These are phyloP conservation scores for Narcine bancroftii DNA, from an alignment of 2,113 vertebrate species.

Conservation along the genomic window DNA sequence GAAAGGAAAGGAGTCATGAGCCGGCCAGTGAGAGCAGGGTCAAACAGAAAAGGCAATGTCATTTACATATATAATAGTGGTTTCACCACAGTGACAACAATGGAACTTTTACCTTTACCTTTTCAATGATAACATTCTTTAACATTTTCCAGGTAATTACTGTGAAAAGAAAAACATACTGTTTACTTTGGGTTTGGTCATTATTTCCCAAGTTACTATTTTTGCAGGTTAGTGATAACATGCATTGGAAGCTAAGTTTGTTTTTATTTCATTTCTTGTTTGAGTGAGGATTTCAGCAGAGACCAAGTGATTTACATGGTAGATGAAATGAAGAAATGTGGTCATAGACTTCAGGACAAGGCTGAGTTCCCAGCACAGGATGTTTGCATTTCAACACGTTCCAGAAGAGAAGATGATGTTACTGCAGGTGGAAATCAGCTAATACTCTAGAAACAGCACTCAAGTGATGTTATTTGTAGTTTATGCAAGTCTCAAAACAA, in stretches of 20 bases:
- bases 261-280: background rate
- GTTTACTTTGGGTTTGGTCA: background rate
- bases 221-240: background rate
- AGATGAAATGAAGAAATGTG: background rate
- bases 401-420: slow-evolving; percentile 1
- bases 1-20: too few relatives aligned
- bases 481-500: slow-evolving; percentile 28
- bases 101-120: too few relatives aligned
- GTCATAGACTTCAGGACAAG: background rate
- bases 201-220: background rate
- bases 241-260: background rate
- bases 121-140: background rate
- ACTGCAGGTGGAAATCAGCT: slow-evolving; percentile 12
- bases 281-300: background rate
- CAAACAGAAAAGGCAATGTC: too few relatives aligned
- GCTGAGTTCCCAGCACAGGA: background rate
- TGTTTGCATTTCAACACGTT: background rate
- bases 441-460: background rate
- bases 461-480: background rate
- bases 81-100: too few relatives aligned
- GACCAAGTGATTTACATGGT: background rate
- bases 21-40: too few relatives aligned
- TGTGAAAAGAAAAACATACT: background rate
- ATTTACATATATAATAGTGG: too few relatives aligned
- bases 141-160: background rate